phyloP scores from a whole-genome alignment of 2,113 vertebrate species.

The Prunella fulvescens region DNA sequence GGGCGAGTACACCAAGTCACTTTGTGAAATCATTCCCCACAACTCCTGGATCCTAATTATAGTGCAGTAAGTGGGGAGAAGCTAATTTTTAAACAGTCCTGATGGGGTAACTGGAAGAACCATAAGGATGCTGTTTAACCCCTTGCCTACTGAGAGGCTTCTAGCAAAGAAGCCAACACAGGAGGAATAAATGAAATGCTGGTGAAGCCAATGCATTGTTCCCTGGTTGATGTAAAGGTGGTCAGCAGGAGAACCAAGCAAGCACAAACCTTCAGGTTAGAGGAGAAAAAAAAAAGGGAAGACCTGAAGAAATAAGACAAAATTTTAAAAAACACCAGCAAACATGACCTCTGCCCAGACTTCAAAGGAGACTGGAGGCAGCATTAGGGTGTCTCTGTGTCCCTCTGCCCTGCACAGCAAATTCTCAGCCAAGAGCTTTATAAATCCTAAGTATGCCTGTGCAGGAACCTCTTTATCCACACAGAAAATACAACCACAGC shows the following conservation, averaged over 20 bases:
- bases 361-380: not conserved
- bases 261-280: not conserved
- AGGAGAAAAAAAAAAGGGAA: not conserved
- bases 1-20: conserved; percentile 66
- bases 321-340: not conserved
- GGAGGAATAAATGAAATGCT: not conserved
- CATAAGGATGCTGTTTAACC: conserved; percentile 7
- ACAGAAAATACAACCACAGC: not conserved
- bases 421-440: not conserved
- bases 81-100: conserved; percentile 62
- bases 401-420: not conserved
- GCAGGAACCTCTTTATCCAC: not conserved
- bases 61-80: conserved; percentile 55
- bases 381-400: not conserved
- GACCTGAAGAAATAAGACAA: not conserved
- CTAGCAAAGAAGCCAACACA: not conserved
- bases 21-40: conserved; percentile 69
- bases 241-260: not conserved
- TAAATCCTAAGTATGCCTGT: not conserved
- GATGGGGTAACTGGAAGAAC: conserved; percentile 50
- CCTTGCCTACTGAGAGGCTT: not conserved
- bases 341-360: not conserved
- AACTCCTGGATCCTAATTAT: conserved; percentile 65
- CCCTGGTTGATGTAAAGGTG: not conserved
- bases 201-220: rapidly evolving